Evolutionary conservation across 35 echinoderm and acorn worm genomes (phyloP).

Genomic region (Ptychodera flava): DNA sequence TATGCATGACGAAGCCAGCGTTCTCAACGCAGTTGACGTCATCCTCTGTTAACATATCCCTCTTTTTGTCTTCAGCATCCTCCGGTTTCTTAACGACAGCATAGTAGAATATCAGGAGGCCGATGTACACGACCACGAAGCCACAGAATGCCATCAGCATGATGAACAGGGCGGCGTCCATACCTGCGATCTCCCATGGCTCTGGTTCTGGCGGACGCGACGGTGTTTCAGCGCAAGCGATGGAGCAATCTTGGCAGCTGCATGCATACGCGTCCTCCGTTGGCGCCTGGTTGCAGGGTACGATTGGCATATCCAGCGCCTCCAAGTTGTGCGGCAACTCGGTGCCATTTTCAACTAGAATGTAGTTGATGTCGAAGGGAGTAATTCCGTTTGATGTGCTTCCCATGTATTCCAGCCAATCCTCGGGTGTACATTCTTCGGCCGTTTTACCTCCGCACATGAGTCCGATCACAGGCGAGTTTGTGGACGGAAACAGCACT

Average conservation of each 20-base stretch:
- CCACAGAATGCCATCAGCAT: slow-evolving; percentile 30
- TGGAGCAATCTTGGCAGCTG: slow-evolving; percentile 65
- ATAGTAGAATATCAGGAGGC: slow-evolving; percentile 13
- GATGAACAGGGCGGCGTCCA: slow-evolving; percentile 40
- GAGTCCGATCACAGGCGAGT: slow-evolving; percentile 49
- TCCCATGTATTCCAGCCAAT: slow-evolving; percentile 49
- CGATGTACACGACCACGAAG: slow-evolving; percentile 24
- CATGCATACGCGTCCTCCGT: slow-evolving; percentile 17
- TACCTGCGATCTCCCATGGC: slow-evolving; percentile 36
- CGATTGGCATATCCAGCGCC: slow-evolving; percentile 12
- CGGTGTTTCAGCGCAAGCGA: slow-evolving; percentile 4
- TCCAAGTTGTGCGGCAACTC: slow-evolving; percentile 19
- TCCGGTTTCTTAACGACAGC: not conserved
- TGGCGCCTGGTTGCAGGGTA: slow-evolving; percentile 22
- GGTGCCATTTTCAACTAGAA: slow-evolving; percentile 4
- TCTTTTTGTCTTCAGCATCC: not conserved
- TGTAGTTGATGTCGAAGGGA: slow-evolving; percentile 36
- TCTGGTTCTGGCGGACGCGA: not conserved
- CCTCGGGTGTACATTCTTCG: slow-evolving; percentile 50
- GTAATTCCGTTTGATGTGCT: slow-evolving; percentile 35
- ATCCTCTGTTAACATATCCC: slow-evolving; percentile 3
- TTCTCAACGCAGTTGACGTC: slow-evolving; percentile 34
- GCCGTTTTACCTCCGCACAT: slow-evolving; percentile 46
- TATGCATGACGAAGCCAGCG: slow-evolving; percentile 34
- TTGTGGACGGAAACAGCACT: slow-evolving; percentile 58